Evolutionary conservation across 2,113 vertebrate genomes (phyloP), one percentile per base, ranked within the genome.

Genomic region (Pedionomus torquatus): DNA sequence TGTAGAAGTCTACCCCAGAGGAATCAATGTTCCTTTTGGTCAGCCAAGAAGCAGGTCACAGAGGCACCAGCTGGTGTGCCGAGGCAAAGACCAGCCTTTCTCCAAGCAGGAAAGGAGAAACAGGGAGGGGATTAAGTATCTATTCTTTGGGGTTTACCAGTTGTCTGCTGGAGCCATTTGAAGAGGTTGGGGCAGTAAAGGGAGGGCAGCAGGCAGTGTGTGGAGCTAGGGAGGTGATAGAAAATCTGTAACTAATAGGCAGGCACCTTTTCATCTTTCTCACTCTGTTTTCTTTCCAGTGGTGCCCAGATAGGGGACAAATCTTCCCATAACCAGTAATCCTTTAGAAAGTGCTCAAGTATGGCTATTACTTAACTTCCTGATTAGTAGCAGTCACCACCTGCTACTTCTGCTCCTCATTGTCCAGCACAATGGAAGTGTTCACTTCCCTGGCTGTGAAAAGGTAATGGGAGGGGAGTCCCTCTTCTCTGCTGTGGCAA

Each of bases 311-410:
- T 33, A 95, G 66, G 63, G 82, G 66, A 91, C 81, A 96, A 95
- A 87, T 77, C 82, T 95, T 95, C 66, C 93, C 54, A 74, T 79
- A 93, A 93, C 65, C 43, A 69, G 65, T 75, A 94, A 96, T 90
- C 80, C 96, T 96, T 95, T 91, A 61, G 74, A 93, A 91, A 94
- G 66, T 65, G 77, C 61, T 95, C 89, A 60, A 96, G 78, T 83
- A 83, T 4, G 4, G 90, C 93, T 94, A 57, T 93, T 96, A 93
- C 94, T 90, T 93, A 95, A 90, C 91, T 91, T 96, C 81, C 89
- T 90, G 89, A 93, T 96, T 93, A 93, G 87, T 30, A 85, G 93
- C 90, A 96, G 83, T 87, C 84, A 83, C 95, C 96, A 96, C 94
- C 91, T 96, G 95, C 96, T 96, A 82, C 81, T 97, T 87, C 84